Evolutionary conservation across 37 sponge, comb jelly and placozoan genomes (phyloP), one percentile per base, ranked within the genome.

Genomic region (Halichondria panicea): DNA sequence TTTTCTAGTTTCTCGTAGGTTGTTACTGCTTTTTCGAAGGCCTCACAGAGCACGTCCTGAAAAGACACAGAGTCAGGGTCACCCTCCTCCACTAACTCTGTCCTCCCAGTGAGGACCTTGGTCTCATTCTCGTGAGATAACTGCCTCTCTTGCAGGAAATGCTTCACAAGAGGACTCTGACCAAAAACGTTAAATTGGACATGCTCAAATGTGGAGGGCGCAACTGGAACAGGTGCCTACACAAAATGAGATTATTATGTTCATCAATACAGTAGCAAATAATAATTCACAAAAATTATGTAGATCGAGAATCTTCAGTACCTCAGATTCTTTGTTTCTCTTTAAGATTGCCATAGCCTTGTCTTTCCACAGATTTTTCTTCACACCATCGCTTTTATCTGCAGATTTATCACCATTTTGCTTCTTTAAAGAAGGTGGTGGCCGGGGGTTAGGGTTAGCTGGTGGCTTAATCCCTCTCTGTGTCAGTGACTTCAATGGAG

Each of bases 161-260:
- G 76, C 58, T 66, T 55, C 24, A 94, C 95, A 18, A 94, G 46
- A 1, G 95, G 95, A 64, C 95, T 94, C 59, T 87, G 84, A 1
- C 95, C 89, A 79, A 61, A 59, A 22, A 80, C 28, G 50, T 94
- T 70, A 40, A 94, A 87, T 34, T 87, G 43, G 43, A 71, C 81
- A 55, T 82, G 84, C 3, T 79, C 81, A 60, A 94, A 91, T 43
- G 58, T 74, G n/a, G n/a, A n/a, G 18, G 84, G 85, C 6, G 72
- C 88, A 9, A 72, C 67, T 9, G 60, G 34, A 43, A 88, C 63
- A 32, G 57, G 8, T 1, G 42, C 7, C n/a, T 8, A 1, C 22
- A 15, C 52, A 48, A 11, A 18, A 18, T 11, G 52, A 48, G 52
- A 56, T 56, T 24, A 9, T 56, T 4, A 28, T 4, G 11, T 9